Evolutionary conservation across 23 tunicate species (phyloP).

Genomic region (Styela clava): DNA sequence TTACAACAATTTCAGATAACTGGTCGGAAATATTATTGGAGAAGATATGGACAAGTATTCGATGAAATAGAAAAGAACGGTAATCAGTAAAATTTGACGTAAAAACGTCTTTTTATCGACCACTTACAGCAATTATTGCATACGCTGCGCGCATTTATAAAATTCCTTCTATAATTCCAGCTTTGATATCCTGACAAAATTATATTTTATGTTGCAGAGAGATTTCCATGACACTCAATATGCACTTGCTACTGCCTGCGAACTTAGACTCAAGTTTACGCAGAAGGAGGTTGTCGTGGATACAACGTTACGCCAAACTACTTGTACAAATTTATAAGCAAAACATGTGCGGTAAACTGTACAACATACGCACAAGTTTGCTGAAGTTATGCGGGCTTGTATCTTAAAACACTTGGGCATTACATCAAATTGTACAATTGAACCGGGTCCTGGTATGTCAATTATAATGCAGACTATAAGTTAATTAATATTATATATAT

Average conservation of each 20-base stretch:
- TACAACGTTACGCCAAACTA: not conserved
- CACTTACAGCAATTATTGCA: not conserved
- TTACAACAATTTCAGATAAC: conserved; percentile 1
- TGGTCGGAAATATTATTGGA: not conserved
- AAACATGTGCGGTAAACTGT: not conserved
- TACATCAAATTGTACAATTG: too few relatives aligned
- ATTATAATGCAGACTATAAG: too few relatives aligned
- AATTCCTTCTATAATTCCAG: not conserved
- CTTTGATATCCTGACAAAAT: not conserved
- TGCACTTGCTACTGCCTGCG: not conserved
- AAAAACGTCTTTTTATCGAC: not conserved
- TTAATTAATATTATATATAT: too few relatives aligned
- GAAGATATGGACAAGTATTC: not conserved
- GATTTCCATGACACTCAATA: not conserved
- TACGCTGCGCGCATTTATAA: not conserved
- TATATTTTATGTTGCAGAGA: too few relatives aligned
- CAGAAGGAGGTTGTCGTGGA: not conserved
- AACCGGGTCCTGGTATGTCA: not conserved
- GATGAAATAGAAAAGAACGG: not conserved
- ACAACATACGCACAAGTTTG: not conserved
- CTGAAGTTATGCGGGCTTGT: not conserved
- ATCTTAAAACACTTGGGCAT: not conserved
- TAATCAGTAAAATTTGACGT: not conserved
- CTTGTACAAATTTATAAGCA: not conserved
- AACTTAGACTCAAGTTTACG: not conserved